Evolutionary conservation across 35 echinoderm and acorn worm genomes (phyloP).

Genomic region (Chiridota heheva): DNA sequence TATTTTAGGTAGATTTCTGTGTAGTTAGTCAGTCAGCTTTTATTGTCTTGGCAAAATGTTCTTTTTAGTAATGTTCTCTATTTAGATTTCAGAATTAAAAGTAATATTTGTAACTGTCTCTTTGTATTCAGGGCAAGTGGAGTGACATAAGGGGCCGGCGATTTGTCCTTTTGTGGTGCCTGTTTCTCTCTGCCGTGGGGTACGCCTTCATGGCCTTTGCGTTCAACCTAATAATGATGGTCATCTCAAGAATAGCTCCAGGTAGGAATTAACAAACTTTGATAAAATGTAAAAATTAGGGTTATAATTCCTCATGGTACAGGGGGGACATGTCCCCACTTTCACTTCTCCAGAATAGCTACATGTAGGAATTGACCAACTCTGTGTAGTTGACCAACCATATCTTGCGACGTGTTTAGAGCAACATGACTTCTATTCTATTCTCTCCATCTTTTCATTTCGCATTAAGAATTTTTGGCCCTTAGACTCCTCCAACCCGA

Average conservation of each 20-base stretch:
- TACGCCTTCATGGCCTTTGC: conserved; percentile 72
- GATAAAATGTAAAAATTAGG: background rate
- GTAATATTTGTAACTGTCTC: too few species aligned
- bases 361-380: background rate
- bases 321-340: background rate
- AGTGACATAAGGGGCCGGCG: conserved; percentile 80
- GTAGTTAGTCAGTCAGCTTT: too few species aligned
- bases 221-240: conserved; percentile 44
- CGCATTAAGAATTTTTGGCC: too few species aligned
- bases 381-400: too few species aligned
- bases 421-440: too few species aligned
- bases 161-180: conserved; percentile 51
- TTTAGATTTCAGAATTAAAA: too few species aligned
- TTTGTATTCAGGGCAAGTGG: conserved; percentile 65
- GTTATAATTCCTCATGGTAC: background rate
- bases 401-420: too few species aligned
- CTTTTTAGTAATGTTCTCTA: too few species aligned
- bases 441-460: too few species aligned
- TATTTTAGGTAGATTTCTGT: too few species aligned
- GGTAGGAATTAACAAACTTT: conserved; percentile 49
- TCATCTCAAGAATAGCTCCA: conserved; percentile 64
- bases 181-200: conserved; percentile 64
- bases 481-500: too few species aligned
- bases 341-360: background rate
- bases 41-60: too few species aligned